Percentiles rank a stretch among this genome's conserved stretches.
Conservation (phyloP, 1,140 invertebrate species). For the Cylas formicarius region DNA sequence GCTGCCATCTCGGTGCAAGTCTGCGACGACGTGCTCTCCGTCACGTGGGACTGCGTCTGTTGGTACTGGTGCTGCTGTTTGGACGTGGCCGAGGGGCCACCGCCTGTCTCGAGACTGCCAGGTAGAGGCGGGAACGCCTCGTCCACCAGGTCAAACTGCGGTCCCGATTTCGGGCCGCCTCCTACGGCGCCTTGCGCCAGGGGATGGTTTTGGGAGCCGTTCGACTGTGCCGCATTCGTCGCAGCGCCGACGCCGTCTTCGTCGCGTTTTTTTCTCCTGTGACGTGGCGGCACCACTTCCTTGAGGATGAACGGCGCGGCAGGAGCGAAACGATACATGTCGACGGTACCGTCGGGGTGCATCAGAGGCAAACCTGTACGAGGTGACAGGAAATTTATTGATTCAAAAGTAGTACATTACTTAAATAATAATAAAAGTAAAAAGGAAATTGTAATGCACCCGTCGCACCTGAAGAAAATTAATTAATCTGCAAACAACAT, state of each 20-base stretch:
- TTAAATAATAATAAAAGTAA: no score
- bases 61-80: constrained; percentile 1
- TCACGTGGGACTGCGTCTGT: constrained; percentile 2
- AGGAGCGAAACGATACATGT: constrained; percentile 21
- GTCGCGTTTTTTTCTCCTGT: constrained; percentile 44
- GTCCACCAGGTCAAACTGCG: constrained; percentile 73
- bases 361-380: constrained; percentile 12
- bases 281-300: constrained; percentile 33
- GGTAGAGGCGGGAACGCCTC: constrained; percentile 77
- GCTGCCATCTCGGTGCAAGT: constrained; percentile 7
- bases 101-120: constrained; percentile 38
- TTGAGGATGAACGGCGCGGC: constrained; percentile 18
- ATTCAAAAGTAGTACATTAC: neutral
- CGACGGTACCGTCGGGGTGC: constrained; percentile 12
- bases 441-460: no score
- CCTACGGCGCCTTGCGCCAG: constrained; percentile 8
- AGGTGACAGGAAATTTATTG: neutral
- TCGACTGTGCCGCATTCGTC: neutral
- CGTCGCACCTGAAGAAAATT: no score
- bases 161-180: constrained; percentile 11
- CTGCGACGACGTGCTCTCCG: neutral
- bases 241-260: constrained; percentile 33
- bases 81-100: neutral
- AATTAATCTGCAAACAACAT: no score
- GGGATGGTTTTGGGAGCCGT: constrained; percentile 5